These are phyloP conservation scores for Bufo bufo DNA, from an alignment of 2,113 vertebrate species.

Conservation along the genomic window DNA sequence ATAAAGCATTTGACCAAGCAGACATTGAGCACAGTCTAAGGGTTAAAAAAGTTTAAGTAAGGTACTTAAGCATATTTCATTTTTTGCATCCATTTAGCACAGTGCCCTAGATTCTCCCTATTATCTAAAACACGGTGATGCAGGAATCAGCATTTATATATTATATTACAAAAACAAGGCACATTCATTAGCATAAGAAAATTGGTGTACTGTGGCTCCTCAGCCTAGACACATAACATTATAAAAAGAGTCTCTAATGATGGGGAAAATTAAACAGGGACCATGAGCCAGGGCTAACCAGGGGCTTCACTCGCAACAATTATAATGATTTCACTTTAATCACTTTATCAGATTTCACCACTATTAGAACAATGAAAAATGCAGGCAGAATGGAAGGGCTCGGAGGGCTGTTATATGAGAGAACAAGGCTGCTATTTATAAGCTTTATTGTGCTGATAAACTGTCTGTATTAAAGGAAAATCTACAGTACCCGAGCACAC, in stretches of 20 bases:
- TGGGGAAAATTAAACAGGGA: constrained; percentile 33
- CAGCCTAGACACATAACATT: constrained; percentile 14
- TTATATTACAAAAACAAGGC: constrained; percentile 20
- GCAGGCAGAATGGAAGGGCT: constrained; percentile 22
- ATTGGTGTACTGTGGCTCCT: constrained; percentile 11
- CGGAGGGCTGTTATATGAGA: constrained; percentile 41
- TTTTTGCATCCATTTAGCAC: neutral
- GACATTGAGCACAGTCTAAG: neutral
- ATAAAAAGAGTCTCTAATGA: constrained; percentile 24
- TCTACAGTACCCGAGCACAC: constrained; percentile 25
- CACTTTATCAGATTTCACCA: constrained; percentile 41
- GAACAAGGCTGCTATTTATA: constrained; percentile 47
- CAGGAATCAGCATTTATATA: neutral
- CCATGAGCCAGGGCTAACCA: constrained; percentile 38
- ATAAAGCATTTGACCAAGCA: neutral
- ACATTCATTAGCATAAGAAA: constrained; percentile 24
- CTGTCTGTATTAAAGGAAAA: constrained; percentile 26
- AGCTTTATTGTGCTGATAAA: constrained; percentile 10
- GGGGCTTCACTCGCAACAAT: constrained; percentile 34
- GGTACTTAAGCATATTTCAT: neutral
- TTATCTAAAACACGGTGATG: neutral
- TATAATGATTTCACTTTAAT: constrained; percentile 36
- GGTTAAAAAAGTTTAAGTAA: neutral
- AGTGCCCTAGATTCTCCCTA: neutral
- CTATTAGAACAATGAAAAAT: constrained; percentile 38